phyloP scores from a whole-genome alignment of 2,113 vertebrate genomes.

The Toxotes chatareus region DNA sequence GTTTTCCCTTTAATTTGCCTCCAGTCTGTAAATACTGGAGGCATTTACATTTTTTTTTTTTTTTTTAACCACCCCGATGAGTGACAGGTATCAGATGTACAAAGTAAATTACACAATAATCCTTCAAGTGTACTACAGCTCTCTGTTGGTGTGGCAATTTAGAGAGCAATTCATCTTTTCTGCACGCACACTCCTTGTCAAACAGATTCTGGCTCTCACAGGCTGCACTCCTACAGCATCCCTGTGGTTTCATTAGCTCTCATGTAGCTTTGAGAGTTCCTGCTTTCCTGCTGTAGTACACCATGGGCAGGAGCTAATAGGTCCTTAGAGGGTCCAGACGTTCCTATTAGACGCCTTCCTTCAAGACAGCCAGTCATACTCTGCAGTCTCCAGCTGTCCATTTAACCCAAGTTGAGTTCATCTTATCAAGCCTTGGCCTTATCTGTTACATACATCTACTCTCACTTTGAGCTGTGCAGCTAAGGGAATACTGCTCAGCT shows the following conservation, averaged over 20 bases:
- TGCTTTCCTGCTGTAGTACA: constrained; percentile 36
- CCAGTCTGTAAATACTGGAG: neutral
- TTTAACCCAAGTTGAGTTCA: constrained; percentile 44
- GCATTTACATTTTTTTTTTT: neutral
- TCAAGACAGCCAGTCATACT: constrained; percentile 32
- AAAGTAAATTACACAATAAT: neutral
- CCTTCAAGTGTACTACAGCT: neutral
- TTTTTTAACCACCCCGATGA: neutral
- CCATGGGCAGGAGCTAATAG: constrained; percentile 59
- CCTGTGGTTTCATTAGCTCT: constrained; percentile 72
- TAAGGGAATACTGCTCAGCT: constrained; percentile 25
- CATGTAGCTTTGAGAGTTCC: constrained; percentile 44
- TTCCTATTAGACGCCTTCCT: constrained; percentile 46
- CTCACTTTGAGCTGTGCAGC: constrained; percentile 19
- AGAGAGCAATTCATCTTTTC: constrained; percentile 12
- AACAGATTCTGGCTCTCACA: neutral
- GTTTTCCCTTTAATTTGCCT: neutral
- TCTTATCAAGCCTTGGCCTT: constrained; percentile 22
- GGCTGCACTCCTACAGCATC: constrained; percentile 21
- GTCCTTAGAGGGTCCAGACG: constrained; percentile 63
- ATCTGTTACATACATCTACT: constrained; percentile 20
- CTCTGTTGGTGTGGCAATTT: constrained; percentile 1
- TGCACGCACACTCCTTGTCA: constrained; percentile 21
- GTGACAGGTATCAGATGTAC: neutral
- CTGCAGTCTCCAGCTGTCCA: constrained; percentile 58